Base-by-base conservation (phyloP, 1,140 invertebrate genomes). In the Cydia splendana region DNA sequence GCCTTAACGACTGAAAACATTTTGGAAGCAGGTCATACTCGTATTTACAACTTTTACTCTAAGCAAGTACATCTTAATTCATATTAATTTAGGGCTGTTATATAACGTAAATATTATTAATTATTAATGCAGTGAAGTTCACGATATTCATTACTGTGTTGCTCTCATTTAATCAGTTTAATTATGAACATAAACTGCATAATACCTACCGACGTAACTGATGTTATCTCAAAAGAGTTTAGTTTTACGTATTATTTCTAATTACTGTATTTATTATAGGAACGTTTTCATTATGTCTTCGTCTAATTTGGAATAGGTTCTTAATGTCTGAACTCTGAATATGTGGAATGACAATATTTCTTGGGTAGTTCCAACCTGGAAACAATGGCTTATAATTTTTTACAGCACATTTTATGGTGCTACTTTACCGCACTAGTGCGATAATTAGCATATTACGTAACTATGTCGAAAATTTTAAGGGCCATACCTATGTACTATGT, bases 201-300 rank as follows among this genome's bases (percentile, higher is more conserved):
- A 69, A 69, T 34, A 12, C 67, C 24, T 34, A 12, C 67, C 24
- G 15, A 45, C 30, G 38, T 71, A 71, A 71, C 38, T 13, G 67
- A 28, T 34, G 30, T 34, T 71, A 71, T 71, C 67, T 71, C 15
- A 71, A 34, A 71, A 71, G 4, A 42, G 24, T 5, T 65, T 65
- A 67, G 65, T 67, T 28, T 71, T 71, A 71, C 34, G 67, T 42
- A 71, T 42, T n/a, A n/a, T 71, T 71, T 62, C 20, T 71, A 71
- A 71, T 71, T 42, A 71, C 67, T 69, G 67, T 38, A 34, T 0
- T 18, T 38, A 38, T 13, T 42, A 15, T 71, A 62, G n/a, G 53
- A 7, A 24, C 9, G 9, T 18, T 62, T 62, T 62, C 7, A 20
- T 62, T n/a, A 53, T n/a, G 6, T 53, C 51, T 53, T n/a, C 7